Percentiles rank a stretch among this genome's conserved stretches.
Conservation (phyloP, 2,113 vertebrate genomes). For the Myiopsitta monachus region DNA sequence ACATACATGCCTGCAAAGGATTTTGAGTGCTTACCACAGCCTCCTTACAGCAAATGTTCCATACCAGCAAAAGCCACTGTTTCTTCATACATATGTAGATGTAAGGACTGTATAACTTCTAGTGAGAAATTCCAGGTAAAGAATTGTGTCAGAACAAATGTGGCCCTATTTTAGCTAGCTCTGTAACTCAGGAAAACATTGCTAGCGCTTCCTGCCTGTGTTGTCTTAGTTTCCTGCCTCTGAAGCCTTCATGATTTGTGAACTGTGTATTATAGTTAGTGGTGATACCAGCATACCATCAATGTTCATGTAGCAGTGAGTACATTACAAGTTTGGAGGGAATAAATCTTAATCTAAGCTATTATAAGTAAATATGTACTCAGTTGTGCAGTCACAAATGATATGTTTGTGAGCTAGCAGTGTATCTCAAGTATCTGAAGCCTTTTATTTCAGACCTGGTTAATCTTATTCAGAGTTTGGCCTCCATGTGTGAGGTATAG, state of each 20-base stretch:
- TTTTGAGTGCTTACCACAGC: background rate
- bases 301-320: background rate
- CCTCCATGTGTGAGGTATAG: background rate
- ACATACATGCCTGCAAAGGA: background rate
- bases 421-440: background rate
- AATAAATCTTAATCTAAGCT: background rate
- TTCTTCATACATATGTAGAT: background rate
- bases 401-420: background rate
- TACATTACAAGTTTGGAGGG: background rate
- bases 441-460: background rate
- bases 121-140: background rate
- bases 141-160: background rate
- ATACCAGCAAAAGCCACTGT: background rate
- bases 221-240: background rate
- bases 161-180: background rate
- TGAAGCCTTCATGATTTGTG: background rate
- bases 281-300: background rate
- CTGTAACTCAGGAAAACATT: background rate
- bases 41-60: background rate
- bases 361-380: background rate
- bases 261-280: background rate
- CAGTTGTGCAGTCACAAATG: background rate
- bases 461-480: background rate
- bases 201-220: background rate
- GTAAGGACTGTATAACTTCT: background rate